These are phyloP conservation scores for Sceloporus undulatus DNA, from an alignment of 2,113 vertebrate genomes.

Conservation along the genomic window DNA sequence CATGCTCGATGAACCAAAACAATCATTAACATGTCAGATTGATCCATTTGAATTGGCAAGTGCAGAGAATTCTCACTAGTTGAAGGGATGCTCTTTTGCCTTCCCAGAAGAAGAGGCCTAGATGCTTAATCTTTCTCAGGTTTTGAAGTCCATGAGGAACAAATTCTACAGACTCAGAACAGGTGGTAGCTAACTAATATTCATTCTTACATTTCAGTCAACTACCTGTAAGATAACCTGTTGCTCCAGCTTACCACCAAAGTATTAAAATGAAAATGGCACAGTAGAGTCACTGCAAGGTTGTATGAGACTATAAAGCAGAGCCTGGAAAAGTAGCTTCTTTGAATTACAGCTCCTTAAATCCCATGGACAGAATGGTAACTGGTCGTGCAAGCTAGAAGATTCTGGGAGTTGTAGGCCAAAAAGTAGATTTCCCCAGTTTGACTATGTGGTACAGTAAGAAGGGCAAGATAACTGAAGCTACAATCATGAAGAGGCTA, in stretches of 20 bases:
- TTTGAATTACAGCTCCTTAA: too few relatives aligned
- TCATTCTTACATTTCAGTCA: not conserved
- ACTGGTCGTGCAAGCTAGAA: too few relatives aligned
- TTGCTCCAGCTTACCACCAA: not conserved
- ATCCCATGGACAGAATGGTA: too few relatives aligned
- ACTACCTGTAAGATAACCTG: slow-evolving; percentile 12
- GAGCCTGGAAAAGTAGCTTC: too few relatives aligned
- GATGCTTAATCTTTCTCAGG: not conserved
- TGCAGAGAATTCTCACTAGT: not conserved
- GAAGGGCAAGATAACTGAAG: not conserved
- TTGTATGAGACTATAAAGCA: not conserved
- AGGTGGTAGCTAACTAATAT: not conserved
- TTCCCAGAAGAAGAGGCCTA: not conserved
- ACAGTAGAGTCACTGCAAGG: not conserved
- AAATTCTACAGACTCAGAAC: not conserved
- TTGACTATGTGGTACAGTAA: not conserved
- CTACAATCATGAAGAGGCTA: not conserved
- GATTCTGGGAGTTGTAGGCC: too few relatives aligned
- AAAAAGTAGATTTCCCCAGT: too few relatives aligned
- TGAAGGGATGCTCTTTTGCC: not conserved
- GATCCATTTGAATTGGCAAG: not conserved
- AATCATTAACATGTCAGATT: not conserved
- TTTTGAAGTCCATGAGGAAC: not conserved
- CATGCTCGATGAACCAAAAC: slow-evolving; percentile 1
- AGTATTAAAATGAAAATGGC: not conserved